Evolutionary conservation across 2,113 vertebrate species (phyloP).

Genomic region (Naja naja): DNA sequence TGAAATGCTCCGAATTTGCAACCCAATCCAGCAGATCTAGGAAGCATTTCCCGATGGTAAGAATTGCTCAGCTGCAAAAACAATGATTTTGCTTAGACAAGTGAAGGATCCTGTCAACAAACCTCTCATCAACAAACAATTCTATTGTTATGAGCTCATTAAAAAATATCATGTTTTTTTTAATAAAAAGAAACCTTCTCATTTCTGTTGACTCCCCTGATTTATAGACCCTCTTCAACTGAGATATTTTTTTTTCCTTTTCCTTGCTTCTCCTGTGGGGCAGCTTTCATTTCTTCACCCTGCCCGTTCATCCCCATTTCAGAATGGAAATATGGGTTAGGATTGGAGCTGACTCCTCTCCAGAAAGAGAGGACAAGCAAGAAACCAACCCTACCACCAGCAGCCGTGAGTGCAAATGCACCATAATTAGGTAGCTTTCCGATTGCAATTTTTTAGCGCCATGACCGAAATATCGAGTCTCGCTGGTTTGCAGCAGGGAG

Average conservation of each 20-base stretch:
- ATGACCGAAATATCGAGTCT: constrained; percentile 62
- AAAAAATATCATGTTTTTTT: neutral
- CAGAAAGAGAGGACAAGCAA: too few species aligned
- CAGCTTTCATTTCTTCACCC: neutral
- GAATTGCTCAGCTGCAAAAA: too few species aligned
- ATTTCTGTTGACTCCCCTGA: neutral
- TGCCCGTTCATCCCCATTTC: neutral
- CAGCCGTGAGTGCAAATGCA: neutral
- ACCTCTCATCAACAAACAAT: neutral
- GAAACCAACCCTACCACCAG: rapidly evolving
- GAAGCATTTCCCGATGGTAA: neutral
- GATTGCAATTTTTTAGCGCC: constrained; percentile 57
- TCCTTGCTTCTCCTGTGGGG: neutral
- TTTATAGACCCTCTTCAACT: neutral
- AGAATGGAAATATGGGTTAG: neutral
- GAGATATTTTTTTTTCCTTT: neutral
- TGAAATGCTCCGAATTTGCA: neutral
- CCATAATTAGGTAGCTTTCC: constrained; percentile 30
- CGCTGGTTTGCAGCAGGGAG: constrained; percentile 61
- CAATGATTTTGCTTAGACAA: neutral
- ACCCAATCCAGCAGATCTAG: neutral
- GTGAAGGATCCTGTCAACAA: neutral
- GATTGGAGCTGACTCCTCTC: neutral
- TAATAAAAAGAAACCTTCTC: neutral
- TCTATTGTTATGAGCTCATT: neutral